Conservation (phyloP, 2,113 vertebrate genomes). For the mouse (Mus musculus) region GRCm39 chr7:90627501-90628000, state of each 20-base stretch:
- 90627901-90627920: background rate
- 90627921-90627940: background rate
- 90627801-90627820: background rate
- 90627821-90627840: background rate
- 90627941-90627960: slow-evolving; percentile 47
- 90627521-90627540: slow-evolving; percentile 36
- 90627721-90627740: background rate
- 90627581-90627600: background rate
- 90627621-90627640: background rate
- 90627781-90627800: background rate
- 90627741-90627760: background rate
- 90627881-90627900: background rate
- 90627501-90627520: slow-evolving; percentile 1
- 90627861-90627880: background rate
- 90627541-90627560: background rate
- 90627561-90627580: background rate
- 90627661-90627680: background rate
- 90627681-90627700: background rate
- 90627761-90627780: background rate
- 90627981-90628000: background rate
- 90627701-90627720: background rate
- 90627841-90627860: background rate
- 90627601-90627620: background rate
- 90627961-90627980: background rate
- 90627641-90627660: background rate